phyloP scores from a whole-genome alignment of 1,140 invertebrate genomes.

The Parapsyche elsis region DNA sequence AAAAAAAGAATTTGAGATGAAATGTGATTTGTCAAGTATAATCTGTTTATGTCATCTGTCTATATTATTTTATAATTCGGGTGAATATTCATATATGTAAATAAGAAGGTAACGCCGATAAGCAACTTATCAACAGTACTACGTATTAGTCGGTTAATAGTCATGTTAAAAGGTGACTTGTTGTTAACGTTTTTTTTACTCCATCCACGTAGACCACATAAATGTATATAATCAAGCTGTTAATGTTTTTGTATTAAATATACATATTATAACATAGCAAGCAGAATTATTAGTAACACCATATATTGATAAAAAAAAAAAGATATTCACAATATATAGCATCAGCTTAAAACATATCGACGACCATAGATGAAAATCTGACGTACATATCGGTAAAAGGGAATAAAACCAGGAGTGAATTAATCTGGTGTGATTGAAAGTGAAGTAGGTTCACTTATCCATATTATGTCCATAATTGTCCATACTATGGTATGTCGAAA shows the following conservation, averaged over 20 bases:
- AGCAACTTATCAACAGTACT: neutral
- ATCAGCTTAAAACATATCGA: neutral
- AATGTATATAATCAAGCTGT: constrained; percentile 15
- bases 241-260: constrained; percentile 8
- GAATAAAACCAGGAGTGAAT: neutral
- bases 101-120: neutral
- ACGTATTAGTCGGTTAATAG: constrained; percentile 10
- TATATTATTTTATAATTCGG: no score
- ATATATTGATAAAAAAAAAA: neutral
- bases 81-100: no score
- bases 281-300: neutral
- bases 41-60: constrained; percentile 12
- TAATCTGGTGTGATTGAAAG: no score
- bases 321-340: neutral
- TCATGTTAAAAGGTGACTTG: neutral
- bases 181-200: neutral
- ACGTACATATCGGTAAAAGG: neutral
- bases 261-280: constrained; percentile 16
- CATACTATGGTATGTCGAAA: neutral
- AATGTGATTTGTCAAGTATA: constrained; percentile 29
- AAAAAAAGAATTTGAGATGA: constrained; percentile 14
- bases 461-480: neutral
- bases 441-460: neutral
- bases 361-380: neutral
- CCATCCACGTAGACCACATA: constrained; percentile 5